A percentile compares a stretch with the other conserved stretches of the same genome.
These are phyloP conservation scores for Enoplosus armatus DNA, from an alignment of 2,797 vertebrate genomes.

Conservation along the genomic window DNA sequence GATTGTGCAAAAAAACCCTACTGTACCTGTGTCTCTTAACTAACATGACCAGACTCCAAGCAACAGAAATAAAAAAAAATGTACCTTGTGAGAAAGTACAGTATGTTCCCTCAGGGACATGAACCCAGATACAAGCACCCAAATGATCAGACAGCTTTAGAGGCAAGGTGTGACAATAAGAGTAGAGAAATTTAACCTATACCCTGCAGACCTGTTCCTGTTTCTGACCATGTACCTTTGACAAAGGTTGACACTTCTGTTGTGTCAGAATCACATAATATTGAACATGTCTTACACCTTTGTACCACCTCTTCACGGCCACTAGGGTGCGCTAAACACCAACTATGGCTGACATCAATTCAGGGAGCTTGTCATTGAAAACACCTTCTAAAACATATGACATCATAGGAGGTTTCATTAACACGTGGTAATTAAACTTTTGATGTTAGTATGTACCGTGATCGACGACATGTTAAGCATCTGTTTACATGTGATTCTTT, in stretches of 20 bases:
- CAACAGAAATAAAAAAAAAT: neutral
- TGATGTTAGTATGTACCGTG: neutral
- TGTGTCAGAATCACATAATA: conserved; percentile 13
- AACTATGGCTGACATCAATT: conserved; percentile 23
- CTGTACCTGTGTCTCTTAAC: neutral
- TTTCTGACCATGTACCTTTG: neutral
- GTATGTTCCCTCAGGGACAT: neutral
- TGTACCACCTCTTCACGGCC: conserved; percentile 20
- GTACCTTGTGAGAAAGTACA: neutral
- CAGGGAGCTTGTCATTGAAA: conserved; percentile 78
- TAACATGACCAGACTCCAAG: neutral
- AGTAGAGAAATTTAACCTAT: too few relatives aligned
- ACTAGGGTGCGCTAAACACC: conserved; percentile 65
- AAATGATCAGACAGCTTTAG: neutral
- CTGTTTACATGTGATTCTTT: neutral
- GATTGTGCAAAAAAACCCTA: neutral
- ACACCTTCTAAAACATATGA: conserved; percentile 75
- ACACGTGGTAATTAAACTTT: conserved; percentile 57
- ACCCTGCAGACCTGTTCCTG: neutral
- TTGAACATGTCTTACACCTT: neutral
- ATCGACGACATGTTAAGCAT: neutral
- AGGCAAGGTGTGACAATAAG: neutral
- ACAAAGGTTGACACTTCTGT: conserved; percentile 4
- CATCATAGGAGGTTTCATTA: conserved; percentile 73
- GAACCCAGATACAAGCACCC: neutral